A percentile compares a stretch with the other conserved stretches of the same genome.
These are phyloP conservation scores for Chaenocephalus aceratus DNA, from an alignment of 2,113 vertebrate species.

Conservation along the genomic window DNA sequence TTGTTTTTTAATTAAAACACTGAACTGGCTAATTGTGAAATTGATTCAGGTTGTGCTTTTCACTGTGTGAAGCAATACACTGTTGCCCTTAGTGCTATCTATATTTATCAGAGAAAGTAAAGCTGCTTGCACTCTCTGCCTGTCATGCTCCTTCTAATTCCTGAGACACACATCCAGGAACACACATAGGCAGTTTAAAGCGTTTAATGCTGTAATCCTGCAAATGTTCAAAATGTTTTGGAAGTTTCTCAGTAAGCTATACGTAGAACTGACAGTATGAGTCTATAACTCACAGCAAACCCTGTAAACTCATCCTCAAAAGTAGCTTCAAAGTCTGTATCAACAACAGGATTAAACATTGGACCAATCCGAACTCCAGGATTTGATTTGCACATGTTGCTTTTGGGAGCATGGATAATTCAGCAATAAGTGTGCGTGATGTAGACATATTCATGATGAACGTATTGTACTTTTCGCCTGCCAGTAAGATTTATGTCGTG, in stretches of 20 bases:
- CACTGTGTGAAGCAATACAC: constrained; percentile 75
- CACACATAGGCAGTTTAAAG: constrained; percentile 50
- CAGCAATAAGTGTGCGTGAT: constrained; percentile 55
- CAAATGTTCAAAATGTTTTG: constrained; percentile 71
- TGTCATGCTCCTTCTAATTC: constrained; percentile 58
- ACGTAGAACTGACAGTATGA: constrained; percentile 71
- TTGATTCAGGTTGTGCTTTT: constrained; percentile 81
- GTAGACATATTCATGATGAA: constrained; percentile 54
- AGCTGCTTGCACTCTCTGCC: constrained; percentile 56
- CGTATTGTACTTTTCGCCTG: constrained; percentile 56
- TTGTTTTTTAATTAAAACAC: constrained; percentile 84
- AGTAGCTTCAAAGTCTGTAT: constrained; percentile 73
- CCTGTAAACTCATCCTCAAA: constrained; percentile 77
- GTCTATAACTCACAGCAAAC: constrained; percentile 74
- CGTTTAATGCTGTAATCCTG: constrained; percentile 77
- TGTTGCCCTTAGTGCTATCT: constrained; percentile 61
- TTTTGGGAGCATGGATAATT: constrained; percentile 34
- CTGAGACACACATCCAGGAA: constrained; percentile 20
- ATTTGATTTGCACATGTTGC: constrained; percentile 55
- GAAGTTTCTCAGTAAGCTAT: constrained; percentile 77
- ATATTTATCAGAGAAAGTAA: constrained; percentile 63
- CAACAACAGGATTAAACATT: constrained; percentile 79
- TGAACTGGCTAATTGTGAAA: constrained; percentile 83
- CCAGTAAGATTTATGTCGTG: constrained; percentile 72
- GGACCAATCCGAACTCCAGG: constrained; percentile 61